phyloP scores from a whole-genome alignment of 2,888 invertebrate genomes.

The Toxonevra muliebris region DNA sequence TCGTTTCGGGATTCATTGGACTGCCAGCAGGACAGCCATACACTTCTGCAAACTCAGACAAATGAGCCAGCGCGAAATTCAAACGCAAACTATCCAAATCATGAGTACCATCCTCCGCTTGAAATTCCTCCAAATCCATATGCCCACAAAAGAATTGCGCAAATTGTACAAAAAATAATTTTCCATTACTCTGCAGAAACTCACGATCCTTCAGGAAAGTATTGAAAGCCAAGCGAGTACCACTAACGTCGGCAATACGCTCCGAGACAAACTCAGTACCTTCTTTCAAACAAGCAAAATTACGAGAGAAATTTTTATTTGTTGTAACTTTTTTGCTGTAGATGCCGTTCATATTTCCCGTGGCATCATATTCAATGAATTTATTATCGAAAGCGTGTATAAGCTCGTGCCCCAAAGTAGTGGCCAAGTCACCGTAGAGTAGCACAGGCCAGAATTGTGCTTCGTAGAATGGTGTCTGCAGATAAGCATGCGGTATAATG shows the following conservation, averaged over 20 bases:
- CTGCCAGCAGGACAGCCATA: conserved; percentile 46
- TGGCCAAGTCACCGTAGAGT: conserved; percentile 55
- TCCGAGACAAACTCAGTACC: conserved; percentile 47
- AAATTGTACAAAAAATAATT: conserved; percentile 54
- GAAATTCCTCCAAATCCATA: conserved; percentile 7
- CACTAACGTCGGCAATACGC: conserved; percentile 55
- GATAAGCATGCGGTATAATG: conserved; percentile 53
- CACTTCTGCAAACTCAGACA: conserved; percentile 53
- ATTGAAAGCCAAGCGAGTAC: conserved; percentile 52
- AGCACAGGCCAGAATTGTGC: conserved; percentile 53
- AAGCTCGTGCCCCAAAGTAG: conserved; percentile 56
- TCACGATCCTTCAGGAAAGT: conserved; percentile 46
- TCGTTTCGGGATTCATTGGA: conserved; percentile 49
- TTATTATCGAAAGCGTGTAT: conserved; percentile 53
- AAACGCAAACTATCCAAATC: conserved; percentile 51
- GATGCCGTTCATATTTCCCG: conserved; percentile 43
- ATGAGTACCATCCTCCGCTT: conserved; percentile 46
- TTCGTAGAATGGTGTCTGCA: conserved; percentile 52
- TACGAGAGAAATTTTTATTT: conserved; percentile 41
- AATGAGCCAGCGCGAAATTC: conserved; percentile 52
- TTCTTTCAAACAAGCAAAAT: conserved; percentile 44
- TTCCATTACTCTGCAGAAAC: conserved; percentile 43
- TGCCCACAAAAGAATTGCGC: conserved; percentile 58
- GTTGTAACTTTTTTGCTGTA: conserved; percentile 22
- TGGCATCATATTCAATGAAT: conserved; percentile 50